Percentiles rank a stretch among this genome's conserved stretches.
These are phyloP conservation scores for Geotrupes spiniger DNA, from an alignment of 2,888 invertebrate genomes.

Conservation along the genomic window DNA sequence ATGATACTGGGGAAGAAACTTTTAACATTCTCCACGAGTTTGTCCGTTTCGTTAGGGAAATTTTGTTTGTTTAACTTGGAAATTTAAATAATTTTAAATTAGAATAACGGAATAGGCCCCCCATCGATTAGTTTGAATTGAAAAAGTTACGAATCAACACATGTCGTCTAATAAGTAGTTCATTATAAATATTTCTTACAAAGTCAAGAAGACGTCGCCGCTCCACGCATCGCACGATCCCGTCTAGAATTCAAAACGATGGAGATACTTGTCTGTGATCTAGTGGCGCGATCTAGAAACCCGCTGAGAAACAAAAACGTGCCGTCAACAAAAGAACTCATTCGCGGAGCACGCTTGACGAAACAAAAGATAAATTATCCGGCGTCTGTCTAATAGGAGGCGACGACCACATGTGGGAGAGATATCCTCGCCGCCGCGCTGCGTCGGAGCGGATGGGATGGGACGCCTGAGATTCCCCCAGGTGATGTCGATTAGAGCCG, in stretches of 20 bases:
- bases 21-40: too few species aligned
- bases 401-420: slow-evolving; percentile 36
- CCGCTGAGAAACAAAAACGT: slow-evolving; percentile 37
- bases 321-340: slow-evolving; percentile 38
- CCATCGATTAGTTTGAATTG: too few species aligned
- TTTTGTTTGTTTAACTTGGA: too few species aligned
- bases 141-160: too few species aligned
- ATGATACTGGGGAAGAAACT: too few species aligned
- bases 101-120: too few species aligned
- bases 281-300: slow-evolving; percentile 27
- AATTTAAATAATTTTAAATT: too few species aligned
- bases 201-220: too few species aligned
- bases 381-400: slow-evolving; percentile 33
- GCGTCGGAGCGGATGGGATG: slow-evolving; percentile 23
- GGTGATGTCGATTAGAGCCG: slow-evolving; percentile 40
- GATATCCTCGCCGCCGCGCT: slow-evolving; percentile 4
- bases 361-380: slow-evolving; percentile 45
- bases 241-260: slow-evolving; percentile 3
- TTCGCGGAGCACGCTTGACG: slow-evolving; percentile 35
- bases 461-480: slow-evolving; percentile 36
- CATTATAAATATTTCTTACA: too few species aligned
- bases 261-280: slow-evolving; percentile 19
- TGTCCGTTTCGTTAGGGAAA: too few species aligned
- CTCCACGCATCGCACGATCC: too few species aligned
- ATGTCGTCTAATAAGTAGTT: too few species aligned